Conservation (phyloP, 2,113 vertebrate species). For the Synchiropus splendidus region DNA sequence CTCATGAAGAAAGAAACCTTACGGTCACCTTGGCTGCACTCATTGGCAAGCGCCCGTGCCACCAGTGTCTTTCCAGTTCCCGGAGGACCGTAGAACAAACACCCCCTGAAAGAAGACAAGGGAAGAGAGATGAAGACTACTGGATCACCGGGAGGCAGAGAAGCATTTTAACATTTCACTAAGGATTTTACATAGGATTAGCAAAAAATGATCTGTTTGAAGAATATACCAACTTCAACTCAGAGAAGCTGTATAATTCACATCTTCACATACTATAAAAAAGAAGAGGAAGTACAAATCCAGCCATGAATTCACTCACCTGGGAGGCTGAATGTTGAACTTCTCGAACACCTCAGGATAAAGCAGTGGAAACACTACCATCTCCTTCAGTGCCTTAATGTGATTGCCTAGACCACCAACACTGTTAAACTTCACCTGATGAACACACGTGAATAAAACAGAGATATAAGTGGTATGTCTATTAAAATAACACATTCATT, state of each 20-base stretch:
- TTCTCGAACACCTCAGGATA: conserved; percentile 97
- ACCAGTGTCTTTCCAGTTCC: conserved; percentile 98
- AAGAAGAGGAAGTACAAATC: neutral
- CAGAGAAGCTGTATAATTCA: neutral
- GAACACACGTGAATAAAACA: neutral
- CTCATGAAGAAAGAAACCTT: conserved; percentile 99
- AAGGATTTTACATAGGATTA: too few species aligned
- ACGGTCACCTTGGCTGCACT: conserved; percentile 94
- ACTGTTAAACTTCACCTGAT: conserved; percentile 88
- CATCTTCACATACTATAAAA: neutral
- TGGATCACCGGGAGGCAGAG: too few species aligned
- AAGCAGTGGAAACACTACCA: conserved; percentile 96
- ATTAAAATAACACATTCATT: too few species aligned
- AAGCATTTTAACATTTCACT: too few species aligned
- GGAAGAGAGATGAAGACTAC: neutral
- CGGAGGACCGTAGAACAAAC: conserved; percentile 96
- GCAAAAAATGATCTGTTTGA: too few species aligned
- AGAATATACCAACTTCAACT: too few species aligned
- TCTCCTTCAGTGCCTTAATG: conserved; percentile 95
- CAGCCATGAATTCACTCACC: conserved; percentile 61
- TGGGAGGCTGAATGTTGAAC: conserved; percentile 97
- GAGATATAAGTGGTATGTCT: too few species aligned
- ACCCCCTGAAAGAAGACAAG: conserved; percentile 72
- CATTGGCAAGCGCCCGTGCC: conserved; percentile 93
- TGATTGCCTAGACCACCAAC: conserved; percentile 91